Conservation (phyloP, 2,797 vertebrate species). For the Gobionotothen gibberifrons region DNA sequence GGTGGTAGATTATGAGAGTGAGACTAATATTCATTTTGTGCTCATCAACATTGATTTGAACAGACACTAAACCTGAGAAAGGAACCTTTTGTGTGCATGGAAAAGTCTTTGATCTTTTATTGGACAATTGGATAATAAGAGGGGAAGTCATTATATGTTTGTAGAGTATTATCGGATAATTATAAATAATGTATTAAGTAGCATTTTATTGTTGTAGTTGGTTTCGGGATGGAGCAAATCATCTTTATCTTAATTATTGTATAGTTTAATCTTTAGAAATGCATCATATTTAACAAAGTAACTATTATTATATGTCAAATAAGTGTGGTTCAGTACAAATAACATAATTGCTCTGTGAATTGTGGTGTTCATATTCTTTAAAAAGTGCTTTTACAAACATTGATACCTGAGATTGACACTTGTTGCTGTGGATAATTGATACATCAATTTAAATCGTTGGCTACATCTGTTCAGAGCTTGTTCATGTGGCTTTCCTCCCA, state of each 20-base stretch:
- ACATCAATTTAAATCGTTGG: constrained; percentile 10
- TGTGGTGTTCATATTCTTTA: not conserved
- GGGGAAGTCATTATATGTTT: not conserved
- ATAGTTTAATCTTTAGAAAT: not conserved
- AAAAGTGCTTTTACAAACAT: constrained; percentile 17
- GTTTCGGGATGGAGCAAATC: not conserved
- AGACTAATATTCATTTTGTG: too few relatives aligned
- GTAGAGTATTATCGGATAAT: not conserved
- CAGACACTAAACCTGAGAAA: not conserved
- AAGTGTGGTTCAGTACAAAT: not conserved
- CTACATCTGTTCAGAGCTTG: constrained; percentile 14
- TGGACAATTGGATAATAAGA: too few relatives aligned
- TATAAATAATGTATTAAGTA: not conserved
- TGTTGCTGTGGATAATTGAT: constrained; percentile 16
- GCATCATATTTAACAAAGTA: not conserved
- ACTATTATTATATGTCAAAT: not conserved
- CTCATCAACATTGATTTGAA: not conserved
- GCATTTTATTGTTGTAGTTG: not conserved
- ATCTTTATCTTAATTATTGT: not conserved
- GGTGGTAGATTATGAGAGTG: too few relatives aligned
- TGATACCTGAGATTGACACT: not conserved
- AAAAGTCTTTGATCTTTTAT: not conserved
- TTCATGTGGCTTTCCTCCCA: constrained; percentile 38
- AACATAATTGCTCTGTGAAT: not conserved
- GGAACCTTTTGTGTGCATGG: not conserved